Conservation (phyloP, 2,113 vertebrate genomes). For the Coregonus clupeaformis region DNA sequence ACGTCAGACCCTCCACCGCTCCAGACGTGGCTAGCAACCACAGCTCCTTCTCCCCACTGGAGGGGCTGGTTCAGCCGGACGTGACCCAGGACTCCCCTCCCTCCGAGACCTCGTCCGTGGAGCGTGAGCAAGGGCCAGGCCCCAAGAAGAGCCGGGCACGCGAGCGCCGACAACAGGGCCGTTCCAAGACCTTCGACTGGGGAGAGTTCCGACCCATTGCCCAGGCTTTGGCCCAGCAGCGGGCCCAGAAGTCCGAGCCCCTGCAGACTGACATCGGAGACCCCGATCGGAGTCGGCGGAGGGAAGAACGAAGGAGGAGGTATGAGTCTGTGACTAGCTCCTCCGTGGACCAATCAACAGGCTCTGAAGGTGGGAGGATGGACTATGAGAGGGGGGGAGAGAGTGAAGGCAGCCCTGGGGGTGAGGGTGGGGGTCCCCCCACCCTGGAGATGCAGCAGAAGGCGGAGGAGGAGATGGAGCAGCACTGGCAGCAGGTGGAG, state of each 20-base stretch:
- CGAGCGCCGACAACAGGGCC: constrained; percentile 74
- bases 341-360: constrained; percentile 19
- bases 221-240: constrained; percentile 78
- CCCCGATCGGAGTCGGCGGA: constrained; percentile 61
- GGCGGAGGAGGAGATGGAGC: constrained; percentile 78
- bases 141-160: constrained; percentile 68
- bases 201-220: constrained; percentile 80
- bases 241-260: constrained; percentile 67
- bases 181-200: constrained; percentile 82
- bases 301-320: constrained; percentile 74
- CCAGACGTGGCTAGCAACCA: constrained; percentile 79
- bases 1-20: constrained; percentile 76
- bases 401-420: background rate
- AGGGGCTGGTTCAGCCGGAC: constrained; percentile 31
- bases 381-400: constrained; percentile 46
- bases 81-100: too few species aligned
- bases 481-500: constrained; percentile 81
- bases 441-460: constrained; percentile 67
- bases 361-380: constrained; percentile 35
- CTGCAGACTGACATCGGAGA: constrained; percentile 64
- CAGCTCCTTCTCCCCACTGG: constrained; percentile 63
- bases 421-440: constrained; percentile 12
- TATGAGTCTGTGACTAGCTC: constrained; percentile 67
- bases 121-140: constrained; percentile 61
- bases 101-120: constrained; percentile 58